phyloP scores from a whole-genome alignment of 2,888 invertebrate species.

The Eledona agricola region DNA sequence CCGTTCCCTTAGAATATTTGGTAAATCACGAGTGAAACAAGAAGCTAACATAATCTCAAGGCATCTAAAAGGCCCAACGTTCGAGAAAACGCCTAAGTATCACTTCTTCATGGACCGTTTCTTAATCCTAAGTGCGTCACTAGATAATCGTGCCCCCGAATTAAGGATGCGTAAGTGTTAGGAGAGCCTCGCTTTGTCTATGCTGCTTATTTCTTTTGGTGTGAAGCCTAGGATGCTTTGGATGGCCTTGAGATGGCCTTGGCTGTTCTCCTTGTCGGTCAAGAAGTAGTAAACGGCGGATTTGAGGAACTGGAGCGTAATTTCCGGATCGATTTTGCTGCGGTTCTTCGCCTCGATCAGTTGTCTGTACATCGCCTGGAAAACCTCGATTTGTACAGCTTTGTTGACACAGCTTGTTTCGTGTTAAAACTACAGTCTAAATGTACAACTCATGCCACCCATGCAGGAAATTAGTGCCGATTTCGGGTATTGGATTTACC shows the following conservation, averaged over 20 bases:
- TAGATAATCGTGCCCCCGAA: conserved; percentile 16
- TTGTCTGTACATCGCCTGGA: conserved; percentile 86
- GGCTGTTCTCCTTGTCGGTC: conserved; percentile 87
- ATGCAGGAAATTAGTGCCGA: conserved; percentile 21
- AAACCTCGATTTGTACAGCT: no score
- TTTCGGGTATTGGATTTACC: conserved; percentile 65
- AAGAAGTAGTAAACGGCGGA: conserved; percentile 93
- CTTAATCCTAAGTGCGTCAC: conserved; percentile 9
- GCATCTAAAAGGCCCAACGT: no score
- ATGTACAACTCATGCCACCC: conserved; percentile 23
- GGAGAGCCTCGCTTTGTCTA: conserved; percentile 73
- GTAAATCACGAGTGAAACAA: conserved; percentile 6
- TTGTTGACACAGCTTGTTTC: no score
- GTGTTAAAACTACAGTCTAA: conserved; percentile 32
- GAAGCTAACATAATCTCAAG: no score
- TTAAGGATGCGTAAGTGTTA: conserved; percentile 41
- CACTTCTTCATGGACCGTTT: conserved; percentile 2
- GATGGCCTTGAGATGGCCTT: conserved; percentile 88
- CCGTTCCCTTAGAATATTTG: conserved; percentile 17
- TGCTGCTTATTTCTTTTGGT: conserved; percentile 81
- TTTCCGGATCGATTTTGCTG: conserved; percentile 85
- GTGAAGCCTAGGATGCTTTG: conserved; percentile 91
- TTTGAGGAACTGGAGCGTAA: conserved; percentile 90
- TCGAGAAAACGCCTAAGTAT: no score
- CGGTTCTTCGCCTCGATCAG: conserved; percentile 80